Conservation (phyloP, 1,140 invertebrate species). For the Dreissena rostriformis region DNA sequence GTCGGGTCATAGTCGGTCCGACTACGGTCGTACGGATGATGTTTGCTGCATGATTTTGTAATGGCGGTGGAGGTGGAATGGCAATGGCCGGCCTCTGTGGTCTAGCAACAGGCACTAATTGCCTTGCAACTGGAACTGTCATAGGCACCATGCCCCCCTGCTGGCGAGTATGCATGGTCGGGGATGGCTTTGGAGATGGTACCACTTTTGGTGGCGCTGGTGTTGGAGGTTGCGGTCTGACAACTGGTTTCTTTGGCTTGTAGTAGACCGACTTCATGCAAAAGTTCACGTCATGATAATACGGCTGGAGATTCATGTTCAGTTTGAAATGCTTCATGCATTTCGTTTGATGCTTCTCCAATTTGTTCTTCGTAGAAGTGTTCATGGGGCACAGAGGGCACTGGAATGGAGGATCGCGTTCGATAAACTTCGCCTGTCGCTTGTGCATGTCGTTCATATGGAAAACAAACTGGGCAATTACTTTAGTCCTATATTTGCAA, state of each 20-base stretch:
- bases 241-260: constrained; percentile 59
- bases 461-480: constrained; percentile 92
- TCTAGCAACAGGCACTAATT: not conserved
- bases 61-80: not conserved
- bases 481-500: constrained; percentile 92
- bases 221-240: constrained; percentile 21
- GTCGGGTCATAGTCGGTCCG: not conserved
- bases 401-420: constrained; percentile 93
- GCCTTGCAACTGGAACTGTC: not conserved
- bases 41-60: not conserved
- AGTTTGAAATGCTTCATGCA: constrained; percentile 95
- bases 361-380: constrained; percentile 96
- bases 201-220: not conserved
- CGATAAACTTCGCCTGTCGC: constrained; percentile 90
- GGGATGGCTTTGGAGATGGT: not conserved
- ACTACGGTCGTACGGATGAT: not conserved
- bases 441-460: constrained; percentile 96
- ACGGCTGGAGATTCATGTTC: constrained; percentile 91
- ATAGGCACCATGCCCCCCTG: not conserved
- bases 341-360: constrained; percentile 92
- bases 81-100: not conserved
- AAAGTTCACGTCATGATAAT: constrained; percentile 74
- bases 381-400: constrained; percentile 97
- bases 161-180: constrained; percentile 39
- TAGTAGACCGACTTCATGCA: constrained; percentile 74